Evolutionary conservation across 2,113 vertebrate species (phyloP).

Genomic region (Zootoca vivipara): DNA sequence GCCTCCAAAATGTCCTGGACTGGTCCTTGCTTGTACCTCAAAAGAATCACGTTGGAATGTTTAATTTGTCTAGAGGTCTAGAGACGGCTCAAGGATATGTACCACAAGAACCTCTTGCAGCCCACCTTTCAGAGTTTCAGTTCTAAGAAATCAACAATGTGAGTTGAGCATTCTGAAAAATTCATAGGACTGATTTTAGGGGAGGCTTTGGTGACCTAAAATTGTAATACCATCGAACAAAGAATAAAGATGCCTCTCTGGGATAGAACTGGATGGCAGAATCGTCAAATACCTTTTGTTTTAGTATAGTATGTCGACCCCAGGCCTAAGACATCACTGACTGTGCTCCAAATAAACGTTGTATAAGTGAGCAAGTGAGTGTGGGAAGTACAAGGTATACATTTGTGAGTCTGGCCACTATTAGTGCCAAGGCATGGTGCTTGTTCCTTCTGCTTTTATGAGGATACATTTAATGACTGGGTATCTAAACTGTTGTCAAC

Average conservation of each 20-base stretch:
- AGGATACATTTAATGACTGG: not conserved
- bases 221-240: not conserved
- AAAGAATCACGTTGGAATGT: not conserved
- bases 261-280: not conserved
- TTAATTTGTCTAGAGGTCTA: not conserved
- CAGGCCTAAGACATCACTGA: not conserved
- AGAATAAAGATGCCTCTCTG: not conserved
- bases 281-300: not conserved
- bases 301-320: not conserved
- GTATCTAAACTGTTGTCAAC: not conserved
- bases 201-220: not conserved
- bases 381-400: not conserved
- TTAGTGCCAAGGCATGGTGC: not conserved
- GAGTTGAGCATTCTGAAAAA: not conserved
- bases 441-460: not conserved
- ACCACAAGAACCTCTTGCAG: not conserved
- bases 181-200: not conserved
- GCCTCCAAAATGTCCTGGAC: not conserved
- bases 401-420: not conserved
- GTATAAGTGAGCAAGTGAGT: not conserved
- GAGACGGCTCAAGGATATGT: not conserved
- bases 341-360: not conserved
- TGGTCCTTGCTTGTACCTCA: too few relatives aligned
- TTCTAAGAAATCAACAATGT: not conserved
- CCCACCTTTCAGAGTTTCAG: not conserved